Base-by-base conservation (phyloP, 2,113 vertebrate species). In the Chitala chitala region DNA sequence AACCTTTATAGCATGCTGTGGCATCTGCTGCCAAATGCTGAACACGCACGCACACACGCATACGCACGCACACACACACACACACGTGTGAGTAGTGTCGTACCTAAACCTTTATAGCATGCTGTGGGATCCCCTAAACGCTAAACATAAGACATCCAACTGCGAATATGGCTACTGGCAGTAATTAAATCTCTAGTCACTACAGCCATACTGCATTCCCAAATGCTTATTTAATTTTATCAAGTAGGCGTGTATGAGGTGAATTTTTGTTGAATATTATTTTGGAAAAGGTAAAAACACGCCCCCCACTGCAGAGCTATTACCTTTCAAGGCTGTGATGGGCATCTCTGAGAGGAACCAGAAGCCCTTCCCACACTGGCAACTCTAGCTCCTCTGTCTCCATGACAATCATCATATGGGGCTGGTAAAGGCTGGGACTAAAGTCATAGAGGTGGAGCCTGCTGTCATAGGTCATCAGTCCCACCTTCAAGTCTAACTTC, bases 331-430 rank as follows among this genome's bases (percentile, higher is more conserved):
- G 9, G 20, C 70, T 75, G 73, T 86, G 74, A 15, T 78, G 70
- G 10, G 86, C 87, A 79, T 90, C 87, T 74, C 51, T 83, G 2
- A 91, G 82, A 2, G 89, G 72, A 68, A 91, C 88, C 75, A 92
- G 83, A 15, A 92, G 89, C 36, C 91, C 91, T 36, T 88, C 84
- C 69, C 76, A 81, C 78, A 90, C 76, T 48, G 91, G 91, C 74
- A 91, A 87, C 46, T 91, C 86, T 63, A 91, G 68, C 29, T 91
- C 89, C 0, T 88, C 84, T 0, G 82, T 80, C 13, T 92, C 89
- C 1, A 84, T 84, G 80, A 92, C 75, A 54, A 92, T 85, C 82
- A 92, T 85, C 91, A 92, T 91, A 80, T 90, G 90, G 9, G 91
- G 91, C 46, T 89, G 91, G 68, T 86, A 86, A 75, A 90, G 77